phyloP scores from a whole-genome alignment of 2,888 invertebrate genomes.

The Himalopsyche japonica region DNA sequence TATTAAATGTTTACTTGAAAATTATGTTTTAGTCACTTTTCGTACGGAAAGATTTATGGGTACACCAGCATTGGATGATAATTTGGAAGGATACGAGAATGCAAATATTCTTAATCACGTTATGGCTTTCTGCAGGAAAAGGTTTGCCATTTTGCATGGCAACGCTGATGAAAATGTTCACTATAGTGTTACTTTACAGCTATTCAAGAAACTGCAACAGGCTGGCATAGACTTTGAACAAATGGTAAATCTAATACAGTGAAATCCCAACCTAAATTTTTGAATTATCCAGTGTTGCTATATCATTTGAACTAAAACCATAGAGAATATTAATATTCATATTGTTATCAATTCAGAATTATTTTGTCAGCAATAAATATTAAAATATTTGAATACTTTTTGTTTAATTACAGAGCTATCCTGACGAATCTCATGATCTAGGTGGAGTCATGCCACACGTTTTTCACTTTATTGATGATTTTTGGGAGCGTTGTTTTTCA shows the following conservation, averaged over 20 bases:
- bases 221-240: slow-evolving; percentile 80
- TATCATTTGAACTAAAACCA: too few species aligned
- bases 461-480: slow-evolving; percentile 81
- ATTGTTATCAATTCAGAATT: too few species aligned
- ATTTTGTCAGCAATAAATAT: too few species aligned
- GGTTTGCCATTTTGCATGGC: not conserved
- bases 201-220: slow-evolving; percentile 75
- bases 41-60: not conserved
- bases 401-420: slow-evolving; percentile 67
- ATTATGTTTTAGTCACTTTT: not conserved
- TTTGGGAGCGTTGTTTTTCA: slow-evolving; percentile 66
- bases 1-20: too few species aligned
- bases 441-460: slow-evolving; percentile 43
- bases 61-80: not conserved
- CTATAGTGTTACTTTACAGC: slow-evolving; percentile 66
- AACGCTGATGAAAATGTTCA: not conserved
- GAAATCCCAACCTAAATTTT: too few species aligned
- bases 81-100: not conserved
- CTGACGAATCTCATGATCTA: slow-evolving; percentile 82
- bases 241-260: slow-evolving; percentile 66
- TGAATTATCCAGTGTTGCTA: too few species aligned
- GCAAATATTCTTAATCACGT: not conserved
- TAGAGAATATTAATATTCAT: too few species aligned
- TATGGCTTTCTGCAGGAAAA: not conserved
- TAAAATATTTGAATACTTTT: not conserved